Percentiles rank a stretch among this genome's conserved stretches.
Evolutionary conservation across 1,140 invertebrate genomes (phyloP).

Genomic region (Sycophaga agraensis): DNA sequence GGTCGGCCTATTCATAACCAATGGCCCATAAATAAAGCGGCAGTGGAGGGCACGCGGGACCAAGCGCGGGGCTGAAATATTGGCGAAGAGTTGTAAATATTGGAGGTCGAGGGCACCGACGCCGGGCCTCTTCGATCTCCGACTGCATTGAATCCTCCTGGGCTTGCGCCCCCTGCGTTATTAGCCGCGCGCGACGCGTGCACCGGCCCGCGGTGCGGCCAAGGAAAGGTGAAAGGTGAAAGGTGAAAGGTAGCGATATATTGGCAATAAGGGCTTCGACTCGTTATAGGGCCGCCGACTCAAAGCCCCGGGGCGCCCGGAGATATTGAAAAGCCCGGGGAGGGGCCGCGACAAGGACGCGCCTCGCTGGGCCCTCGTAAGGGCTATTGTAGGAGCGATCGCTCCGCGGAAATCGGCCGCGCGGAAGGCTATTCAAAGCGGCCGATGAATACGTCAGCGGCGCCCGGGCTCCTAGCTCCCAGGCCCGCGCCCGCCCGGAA

Average conservation of each 20-base stretch:
- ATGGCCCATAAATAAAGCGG: conserved; percentile 30
- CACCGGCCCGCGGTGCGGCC: neutral
- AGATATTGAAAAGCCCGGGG: conserved; percentile 24
- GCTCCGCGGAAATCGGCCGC: no score
- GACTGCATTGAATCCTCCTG: no score
- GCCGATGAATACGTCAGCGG: no score
- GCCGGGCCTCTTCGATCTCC: neutral
- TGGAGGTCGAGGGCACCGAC: neutral
- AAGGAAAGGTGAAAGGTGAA: conserved; percentile 18
- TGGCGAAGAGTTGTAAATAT: conserved; percentile 29
- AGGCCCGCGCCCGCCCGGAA: no score
- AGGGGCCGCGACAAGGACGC: no score
- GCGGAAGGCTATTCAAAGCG: no score
- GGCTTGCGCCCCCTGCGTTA: no score
- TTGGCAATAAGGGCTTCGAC: neutral
- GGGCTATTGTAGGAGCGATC: no score
- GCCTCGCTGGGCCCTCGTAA: no score
- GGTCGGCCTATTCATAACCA: conserved; percentile 25
- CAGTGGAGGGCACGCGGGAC: neutral
- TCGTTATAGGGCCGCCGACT: no score
- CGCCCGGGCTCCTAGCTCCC: no score
- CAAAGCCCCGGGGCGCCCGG: conserved; percentile 37
- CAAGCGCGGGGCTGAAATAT: conserved; percentile 15
- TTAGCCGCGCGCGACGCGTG: neutral
- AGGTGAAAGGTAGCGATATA: conserved; percentile 22